Base-by-base conservation (phyloP, 2,113 vertebrate species). In the Apteryx owenii region DNA sequence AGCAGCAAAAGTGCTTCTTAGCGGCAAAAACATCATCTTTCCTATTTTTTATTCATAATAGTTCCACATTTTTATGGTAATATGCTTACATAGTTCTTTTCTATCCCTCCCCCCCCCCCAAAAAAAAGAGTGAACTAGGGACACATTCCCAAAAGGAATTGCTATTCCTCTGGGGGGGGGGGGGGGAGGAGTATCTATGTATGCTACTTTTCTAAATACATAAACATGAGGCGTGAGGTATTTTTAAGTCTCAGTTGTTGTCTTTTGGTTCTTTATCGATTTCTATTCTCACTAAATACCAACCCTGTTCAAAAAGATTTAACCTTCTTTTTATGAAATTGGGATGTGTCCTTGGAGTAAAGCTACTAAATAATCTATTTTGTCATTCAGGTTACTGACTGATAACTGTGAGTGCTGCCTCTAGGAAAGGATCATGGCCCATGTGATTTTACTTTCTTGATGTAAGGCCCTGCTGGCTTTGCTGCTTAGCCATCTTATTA, bases 71-170 rank as follows among this genome's bases (percentile, higher is more conserved):
- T 56, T 28, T 42, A 50, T 4, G 4, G 2, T 20, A 85, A 61
- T 9, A 70, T 66, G 44, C n/a, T 31, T 46, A 31, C 3, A 9
- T 21, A 1, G 3, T 15, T 46, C 23, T 78, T 66, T 73, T 5
- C 7, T 10, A 89, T 31, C 10, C 7, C 2, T 66, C 2, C 29
- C 5, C n/a, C 10, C 26, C 12, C 2, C 4, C 2, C 4, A 21
- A 13, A 48, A 48, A 48, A 48, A 5, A 40, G 66, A 48, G 1
- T 16, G 3, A 31, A n/a, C 12, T 11, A 58, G 26, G 50, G 28
- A 19, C 0, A 61, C 3, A 2, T 18, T 17, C 12, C 76, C n/a
- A 72, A 86, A 56, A 0, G 7, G 46, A 56, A 40, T 33, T n/a
- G 1, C 2, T 70, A 1, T 36, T 4, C 3, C 85, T 77, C 69